These are phyloP conservation scores for Pelobates fuscus DNA, from an alignment of 2,113 vertebrate species.

Conservation along the genomic window DNA sequence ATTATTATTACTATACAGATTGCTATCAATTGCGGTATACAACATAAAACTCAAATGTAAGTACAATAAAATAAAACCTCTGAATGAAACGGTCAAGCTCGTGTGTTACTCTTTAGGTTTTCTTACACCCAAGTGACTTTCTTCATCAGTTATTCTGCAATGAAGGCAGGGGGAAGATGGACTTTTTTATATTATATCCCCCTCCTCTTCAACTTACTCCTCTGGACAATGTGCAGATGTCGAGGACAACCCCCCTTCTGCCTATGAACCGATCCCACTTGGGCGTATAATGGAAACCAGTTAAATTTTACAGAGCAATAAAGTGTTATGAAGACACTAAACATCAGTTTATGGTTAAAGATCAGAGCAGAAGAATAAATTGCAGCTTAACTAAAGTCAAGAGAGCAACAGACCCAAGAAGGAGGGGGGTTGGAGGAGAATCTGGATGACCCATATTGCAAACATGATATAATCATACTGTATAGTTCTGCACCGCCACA, in stretches of 20 bases:
- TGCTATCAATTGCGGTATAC: background rate
- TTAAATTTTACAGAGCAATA: constrained; percentile 57
- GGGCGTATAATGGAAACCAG: constrained; percentile 53
- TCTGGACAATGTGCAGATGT: constrained; percentile 40
- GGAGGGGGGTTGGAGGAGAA: constrained; percentile 26
- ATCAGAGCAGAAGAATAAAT: constrained; percentile 50
- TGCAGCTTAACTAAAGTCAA: constrained; percentile 49
- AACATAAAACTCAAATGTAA: background rate
- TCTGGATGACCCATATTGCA: constrained; percentile 28
- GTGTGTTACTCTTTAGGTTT: background rate
- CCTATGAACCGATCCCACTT: constrained; percentile 48
- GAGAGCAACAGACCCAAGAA: constrained; percentile 38
- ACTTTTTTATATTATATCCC: constrained; percentile 6
- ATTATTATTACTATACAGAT: no score
- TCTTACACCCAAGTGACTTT: background rate
- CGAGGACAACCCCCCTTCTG: constrained; percentile 33
- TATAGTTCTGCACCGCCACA: background rate
- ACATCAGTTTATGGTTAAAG: constrained; percentile 53
- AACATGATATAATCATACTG: constrained; percentile 1
- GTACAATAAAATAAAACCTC: background rate
- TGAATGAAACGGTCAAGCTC: background rate
- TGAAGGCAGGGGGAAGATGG: background rate
- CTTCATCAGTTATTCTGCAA: background rate
- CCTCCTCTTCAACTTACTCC: constrained; percentile 17
- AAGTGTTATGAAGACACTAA: constrained; percentile 56